Percentiles rank a stretch among this genome's conserved stretches.
Evolutionary conservation across 2,888 invertebrate genomes (phyloP).

Genomic region (Troides helena): DNA sequence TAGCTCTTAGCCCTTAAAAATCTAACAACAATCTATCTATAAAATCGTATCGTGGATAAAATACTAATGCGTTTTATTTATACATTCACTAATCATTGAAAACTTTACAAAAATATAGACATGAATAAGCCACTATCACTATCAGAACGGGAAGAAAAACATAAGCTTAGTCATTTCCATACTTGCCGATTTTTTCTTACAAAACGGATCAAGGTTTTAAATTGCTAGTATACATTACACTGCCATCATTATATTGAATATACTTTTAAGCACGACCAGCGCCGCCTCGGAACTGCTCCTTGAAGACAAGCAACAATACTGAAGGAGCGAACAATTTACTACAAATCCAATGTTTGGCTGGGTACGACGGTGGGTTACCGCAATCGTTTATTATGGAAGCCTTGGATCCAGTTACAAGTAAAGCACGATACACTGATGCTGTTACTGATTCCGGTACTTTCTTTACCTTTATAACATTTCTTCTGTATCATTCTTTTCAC

Average conservation of each 20-base stretch:
- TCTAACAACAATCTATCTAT: too few relatives aligned
- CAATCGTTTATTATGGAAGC: slow-evolving; percentile 92
- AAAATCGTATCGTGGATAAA: too few relatives aligned
- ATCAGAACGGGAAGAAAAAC: too few relatives aligned
- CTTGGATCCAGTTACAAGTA: slow-evolving; percentile 86
- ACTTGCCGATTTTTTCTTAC: not conserved
- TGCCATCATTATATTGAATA: not conserved
- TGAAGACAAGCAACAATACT: slow-evolving; percentile 82
- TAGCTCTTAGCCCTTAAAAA: too few relatives aligned
- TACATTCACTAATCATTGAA: too few relatives aligned
- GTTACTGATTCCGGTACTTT: slow-evolving; percentile 73
- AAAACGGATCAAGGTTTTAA: not conserved
- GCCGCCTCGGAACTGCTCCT: slow-evolving; percentile 91
- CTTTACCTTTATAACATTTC: not conserved
- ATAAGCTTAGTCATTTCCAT: too few relatives aligned
- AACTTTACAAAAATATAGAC: too few relatives aligned
- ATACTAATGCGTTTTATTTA: too few relatives aligned
- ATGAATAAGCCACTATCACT: too few relatives aligned
- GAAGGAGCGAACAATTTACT: slow-evolving; percentile 74
- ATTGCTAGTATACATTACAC: too few relatives aligned
- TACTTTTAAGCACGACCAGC: slow-evolving; percentile 85
- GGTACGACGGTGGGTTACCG: slow-evolving; percentile 93
- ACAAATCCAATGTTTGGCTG: slow-evolving; percentile 91
- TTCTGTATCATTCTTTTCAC: too few relatives aligned
- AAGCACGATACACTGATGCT: slow-evolving; percentile 84